phyloP scores from a whole-genome alignment of 64 coral and sea anemone genomes.

The Anthopleura sola region DNA sequence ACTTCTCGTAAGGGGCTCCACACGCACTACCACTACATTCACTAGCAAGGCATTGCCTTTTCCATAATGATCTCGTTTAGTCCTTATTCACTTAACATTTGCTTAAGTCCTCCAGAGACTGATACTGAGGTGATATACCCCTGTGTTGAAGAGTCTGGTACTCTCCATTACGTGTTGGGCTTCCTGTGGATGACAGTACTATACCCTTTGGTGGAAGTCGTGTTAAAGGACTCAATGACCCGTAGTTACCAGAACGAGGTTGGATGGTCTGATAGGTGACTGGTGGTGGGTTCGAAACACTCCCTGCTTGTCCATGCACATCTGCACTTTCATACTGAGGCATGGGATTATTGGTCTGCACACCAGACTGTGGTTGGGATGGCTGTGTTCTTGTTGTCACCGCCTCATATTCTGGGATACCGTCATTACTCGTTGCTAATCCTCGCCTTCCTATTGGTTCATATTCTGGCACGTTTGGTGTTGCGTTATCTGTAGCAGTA shows the following conservation, averaged over 20 bases:
- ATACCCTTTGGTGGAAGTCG: background rate
- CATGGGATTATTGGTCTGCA: background rate
- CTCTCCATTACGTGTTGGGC: background rate
- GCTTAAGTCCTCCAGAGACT: background rate
- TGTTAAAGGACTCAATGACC: background rate
- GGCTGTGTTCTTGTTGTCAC: background rate
- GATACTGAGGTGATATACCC: background rate
- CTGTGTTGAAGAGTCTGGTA: background rate
- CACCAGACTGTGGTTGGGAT: background rate
- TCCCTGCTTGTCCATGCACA: background rate
- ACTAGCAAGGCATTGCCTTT: too few species aligned
- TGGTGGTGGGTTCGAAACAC: background rate
- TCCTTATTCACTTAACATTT: background rate
- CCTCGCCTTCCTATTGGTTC: background rate
- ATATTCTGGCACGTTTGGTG: background rate
- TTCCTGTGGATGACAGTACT: too few species aligned
- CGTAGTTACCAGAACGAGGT: background rate
- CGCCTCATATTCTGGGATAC: background rate
- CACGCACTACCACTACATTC: too few species aligned
- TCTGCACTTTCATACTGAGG: background rate
- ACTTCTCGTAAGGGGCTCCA: too few species aligned
- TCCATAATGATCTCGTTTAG: background rate
- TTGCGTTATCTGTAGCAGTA: background rate
- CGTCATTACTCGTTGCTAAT: background rate
- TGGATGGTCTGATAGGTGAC: background rate